Percentiles rank a stretch among this genome's conserved stretches.
phyloP scores from a whole-genome alignment of 2,888 invertebrate species.

The Drosophila infuscata region DNA sequence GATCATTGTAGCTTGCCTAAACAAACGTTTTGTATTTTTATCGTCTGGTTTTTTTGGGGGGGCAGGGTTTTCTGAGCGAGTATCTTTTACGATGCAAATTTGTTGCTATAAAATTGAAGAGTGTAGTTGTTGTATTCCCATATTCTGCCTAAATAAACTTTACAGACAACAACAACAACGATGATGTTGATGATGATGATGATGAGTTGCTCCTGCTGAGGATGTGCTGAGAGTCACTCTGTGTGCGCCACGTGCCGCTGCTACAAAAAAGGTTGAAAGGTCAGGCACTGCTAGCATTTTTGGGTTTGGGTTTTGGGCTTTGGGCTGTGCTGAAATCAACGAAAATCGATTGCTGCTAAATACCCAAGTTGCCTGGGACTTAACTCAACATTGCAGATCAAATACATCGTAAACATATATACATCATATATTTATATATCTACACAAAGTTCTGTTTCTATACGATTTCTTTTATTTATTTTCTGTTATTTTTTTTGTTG shows the following conservation, averaged over 20 bases:
- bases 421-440: not conserved
- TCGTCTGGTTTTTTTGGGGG: constrained; percentile 54
- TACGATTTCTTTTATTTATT: constrained; percentile 19
- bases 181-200: constrained; percentile 75
- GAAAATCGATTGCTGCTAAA: constrained; percentile 78
- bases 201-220: constrained; percentile 58
- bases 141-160: constrained; percentile 74
- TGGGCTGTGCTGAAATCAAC: constrained; percentile 65
- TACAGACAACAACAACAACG: constrained; percentile 64
- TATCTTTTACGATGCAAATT: constrained; percentile 80
- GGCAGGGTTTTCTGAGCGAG: constrained; percentile 46
- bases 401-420: constrained; percentile 30
- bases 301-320: constrained; percentile 23
- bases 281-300: constrained; percentile 51
- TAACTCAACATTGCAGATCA: constrained; percentile 64
- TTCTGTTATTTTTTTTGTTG: constrained; percentile 16
- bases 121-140: constrained; percentile 63
- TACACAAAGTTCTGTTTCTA: constrained; percentile 4
- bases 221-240: constrained; percentile 41
- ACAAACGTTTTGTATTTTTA: constrained; percentile 79
- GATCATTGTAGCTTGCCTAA: constrained; percentile 69
- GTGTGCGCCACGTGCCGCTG: constrained; percentile 67
- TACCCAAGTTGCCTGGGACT: constrained; percentile 73
- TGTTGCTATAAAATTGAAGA: constrained; percentile 81
- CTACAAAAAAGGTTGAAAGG: constrained; percentile 76